A percentile compares a stretch with the other conserved stretches of the same genome.
These are phyloP conservation scores for Bryconaethiops microstoma DNA, from an alignment of 2,797 vertebrate genomes.

Conservation along the genomic window DNA sequence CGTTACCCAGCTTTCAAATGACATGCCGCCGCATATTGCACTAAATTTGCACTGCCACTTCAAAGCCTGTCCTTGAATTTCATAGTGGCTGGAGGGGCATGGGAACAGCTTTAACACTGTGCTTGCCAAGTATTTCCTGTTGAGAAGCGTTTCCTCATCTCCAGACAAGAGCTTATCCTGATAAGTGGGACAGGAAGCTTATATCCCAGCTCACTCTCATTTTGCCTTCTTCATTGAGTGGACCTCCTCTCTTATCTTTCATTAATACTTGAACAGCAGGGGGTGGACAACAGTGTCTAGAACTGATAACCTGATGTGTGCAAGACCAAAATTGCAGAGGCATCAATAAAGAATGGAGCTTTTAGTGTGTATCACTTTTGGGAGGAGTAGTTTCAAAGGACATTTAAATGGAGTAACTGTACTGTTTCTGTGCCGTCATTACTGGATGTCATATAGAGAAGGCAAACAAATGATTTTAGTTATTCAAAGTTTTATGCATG, in stretches of 20 bases:
- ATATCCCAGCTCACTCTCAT: constrained; percentile 15
- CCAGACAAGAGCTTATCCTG: constrained; percentile 33
- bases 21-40: not conserved
- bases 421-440: not conserved
- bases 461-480: not conserved
- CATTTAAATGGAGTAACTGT: constrained; percentile 28
- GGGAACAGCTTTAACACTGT: constrained; percentile 24
- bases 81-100: constrained; percentile 24
- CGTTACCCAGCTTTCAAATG: constrained; percentile 37
- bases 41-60: constrained; percentile 37
- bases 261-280: constrained; percentile 32
- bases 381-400: constrained; percentile 6
- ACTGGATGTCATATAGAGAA: constrained; percentile 12
- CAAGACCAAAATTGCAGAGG: constrained; percentile 15
- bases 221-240: constrained; percentile 7
- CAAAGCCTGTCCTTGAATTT: constrained; percentile 41
- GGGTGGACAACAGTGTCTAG: not conserved
- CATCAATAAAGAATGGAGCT: constrained; percentile 54
- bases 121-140: constrained; percentile 28
- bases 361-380: constrained; percentile 37
- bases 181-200: constrained; percentile 43
- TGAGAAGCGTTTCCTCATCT: constrained; percentile 29
- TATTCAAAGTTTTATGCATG: not conserved
- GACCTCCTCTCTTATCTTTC: constrained; percentile 38
- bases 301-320: constrained; percentile 14